phyloP scores from a whole-genome alignment of 2,113 vertebrate species.

The Phalacrocorax aristotelis region DNA sequence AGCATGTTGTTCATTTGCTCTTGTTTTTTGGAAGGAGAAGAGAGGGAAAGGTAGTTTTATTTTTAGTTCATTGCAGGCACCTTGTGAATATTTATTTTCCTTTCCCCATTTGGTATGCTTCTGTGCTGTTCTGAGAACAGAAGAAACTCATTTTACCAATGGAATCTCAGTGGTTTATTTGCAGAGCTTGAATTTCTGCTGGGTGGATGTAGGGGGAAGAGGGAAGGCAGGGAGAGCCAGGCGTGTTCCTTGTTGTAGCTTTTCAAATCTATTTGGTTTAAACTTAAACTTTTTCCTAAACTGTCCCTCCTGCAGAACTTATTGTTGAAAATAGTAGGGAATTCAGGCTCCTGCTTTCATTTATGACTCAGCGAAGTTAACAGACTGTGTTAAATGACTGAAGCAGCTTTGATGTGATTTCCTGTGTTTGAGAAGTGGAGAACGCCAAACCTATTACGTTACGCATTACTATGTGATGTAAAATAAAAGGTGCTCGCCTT shows the following conservation, averaged over 20 bases:
- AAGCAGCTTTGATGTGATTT: constrained; percentile 50
- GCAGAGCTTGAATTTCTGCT: background rate
- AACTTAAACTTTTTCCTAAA: background rate
- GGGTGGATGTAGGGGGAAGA: background rate
- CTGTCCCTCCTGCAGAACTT: background rate
- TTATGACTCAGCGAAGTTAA: constrained; percentile 46
- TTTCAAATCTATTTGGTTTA: background rate
- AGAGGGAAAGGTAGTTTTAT: background rate
- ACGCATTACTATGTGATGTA: background rate
- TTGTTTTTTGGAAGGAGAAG: background rate
- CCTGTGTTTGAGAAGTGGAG: background rate
- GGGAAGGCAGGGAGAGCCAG: background rate
- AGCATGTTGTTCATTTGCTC: background rate
- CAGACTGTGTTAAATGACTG: constrained; percentile 38
- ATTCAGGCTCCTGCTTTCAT: background rate
- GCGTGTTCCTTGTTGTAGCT: background rate
- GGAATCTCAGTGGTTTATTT: background rate
- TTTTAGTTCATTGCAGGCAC: background rate
- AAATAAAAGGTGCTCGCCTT: constrained; percentile 22
- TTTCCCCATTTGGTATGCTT: background rate
- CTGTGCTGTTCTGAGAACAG: background rate
- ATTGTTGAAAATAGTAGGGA: background rate
- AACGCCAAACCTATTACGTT: background rate
- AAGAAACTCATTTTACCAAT: background rate
- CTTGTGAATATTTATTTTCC: background rate